These are phyloP conservation scores for Cygnus buccinator DNA, from an alignment of 2,113 vertebrate species.

Conservation along the genomic window DNA sequence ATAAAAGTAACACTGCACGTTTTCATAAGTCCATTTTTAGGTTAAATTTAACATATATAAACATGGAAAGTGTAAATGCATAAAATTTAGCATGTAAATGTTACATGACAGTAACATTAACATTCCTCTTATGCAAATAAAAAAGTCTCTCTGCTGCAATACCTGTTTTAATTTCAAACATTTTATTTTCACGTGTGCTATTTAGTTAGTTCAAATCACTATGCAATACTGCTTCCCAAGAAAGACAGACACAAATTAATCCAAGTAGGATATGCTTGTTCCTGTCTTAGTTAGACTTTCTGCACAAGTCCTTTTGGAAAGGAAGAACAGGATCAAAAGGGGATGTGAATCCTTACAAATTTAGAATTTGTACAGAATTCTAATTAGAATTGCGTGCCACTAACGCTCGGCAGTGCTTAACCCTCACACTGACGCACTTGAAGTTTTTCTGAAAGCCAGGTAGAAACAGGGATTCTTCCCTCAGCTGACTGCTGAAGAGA, in stretches of 20 bases:
- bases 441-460: not conserved
- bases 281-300: not conserved
- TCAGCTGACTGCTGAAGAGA: not conserved
- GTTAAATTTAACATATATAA: not conserved
- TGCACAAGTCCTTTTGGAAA: not conserved
- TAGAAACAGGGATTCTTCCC: not conserved
- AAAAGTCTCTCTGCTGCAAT: not conserved
- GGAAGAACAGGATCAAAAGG: not conserved
- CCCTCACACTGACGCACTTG: not conserved
- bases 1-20: accelerated
- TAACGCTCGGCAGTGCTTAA: not conserved
- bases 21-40: accelerated
- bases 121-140: not conserved
- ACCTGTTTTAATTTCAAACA: not conserved
- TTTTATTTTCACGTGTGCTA: not conserved
- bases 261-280: not conserved
- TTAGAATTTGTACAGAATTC: not conserved
- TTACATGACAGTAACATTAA: not conserved
- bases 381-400: not conserved
- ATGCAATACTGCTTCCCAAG: not conserved
- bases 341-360: not conserved
- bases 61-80: not conserved
- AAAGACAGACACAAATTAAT: not conserved
- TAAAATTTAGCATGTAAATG: not conserved
- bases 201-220: not conserved